Evolutionary conservation across 92 coral and sea anemone species (phyloP).

Genomic region (Porites evermanni): DNA sequence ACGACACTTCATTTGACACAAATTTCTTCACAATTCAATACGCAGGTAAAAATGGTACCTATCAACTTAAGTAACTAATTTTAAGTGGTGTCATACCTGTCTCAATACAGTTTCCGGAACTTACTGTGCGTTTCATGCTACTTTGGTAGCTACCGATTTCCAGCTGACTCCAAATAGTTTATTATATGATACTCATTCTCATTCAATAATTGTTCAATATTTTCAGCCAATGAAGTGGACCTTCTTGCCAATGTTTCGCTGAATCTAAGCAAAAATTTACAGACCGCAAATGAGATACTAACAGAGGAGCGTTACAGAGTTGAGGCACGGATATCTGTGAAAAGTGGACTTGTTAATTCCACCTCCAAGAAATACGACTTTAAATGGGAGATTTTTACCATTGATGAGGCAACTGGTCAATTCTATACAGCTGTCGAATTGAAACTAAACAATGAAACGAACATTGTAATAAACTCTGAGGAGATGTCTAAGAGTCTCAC

Average conservation of each 20-base stretch:
- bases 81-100: no score
- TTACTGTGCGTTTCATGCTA: no score
- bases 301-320: conserved; percentile 41
- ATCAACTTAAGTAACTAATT: no score
- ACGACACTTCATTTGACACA: conserved; percentile 61
- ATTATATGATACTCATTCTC: neutral
- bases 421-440: conserved; percentile 59
- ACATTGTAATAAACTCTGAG: conserved; percentile 41
- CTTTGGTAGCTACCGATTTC: no score
- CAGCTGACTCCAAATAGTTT: neutral
- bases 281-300: conserved; percentile 43
- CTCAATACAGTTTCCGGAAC: no score
- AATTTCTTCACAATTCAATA: conserved; percentile 62
- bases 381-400: conserved; percentile 72
- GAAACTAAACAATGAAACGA: conserved; percentile 21
- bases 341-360: neutral
- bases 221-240: conserved; percentile 23
- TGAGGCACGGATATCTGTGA: conserved; percentile 24
- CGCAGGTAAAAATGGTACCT: conserved; percentile 49
- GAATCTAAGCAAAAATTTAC: conserved; percentile 44
- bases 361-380: conserved; percentile 25
- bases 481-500: conserved; percentile 59
- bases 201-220: neutral
- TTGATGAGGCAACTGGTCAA: conserved; percentile 62
- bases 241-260: conserved; percentile 63